Base-by-base conservation (phyloP, 2,797 vertebrate genomes). In the Hozukius guyotensis region DNA sequence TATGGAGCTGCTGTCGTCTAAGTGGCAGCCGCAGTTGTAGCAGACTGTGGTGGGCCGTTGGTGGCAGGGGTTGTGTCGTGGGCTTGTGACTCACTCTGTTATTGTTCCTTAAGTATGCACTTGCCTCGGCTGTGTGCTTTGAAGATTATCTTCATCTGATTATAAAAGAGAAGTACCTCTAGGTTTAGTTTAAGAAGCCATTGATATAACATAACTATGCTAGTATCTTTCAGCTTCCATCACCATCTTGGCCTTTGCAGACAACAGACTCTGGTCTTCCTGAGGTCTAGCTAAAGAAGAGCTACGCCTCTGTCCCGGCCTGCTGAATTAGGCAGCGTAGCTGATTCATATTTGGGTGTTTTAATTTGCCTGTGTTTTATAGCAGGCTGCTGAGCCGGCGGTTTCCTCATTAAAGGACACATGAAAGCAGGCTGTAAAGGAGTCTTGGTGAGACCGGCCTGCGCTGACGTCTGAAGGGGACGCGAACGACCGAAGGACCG, bases 401-500 rank as follows among this genome's bases (percentile, higher is more conserved):
- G 95, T 95, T 96, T 95, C 88, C 95, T 95, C 94, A 94, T 96
- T 96, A 96, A 96, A 96, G 93, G 92, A 78, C 88, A 96, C 95
- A 95, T 96, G 96, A 96, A 96, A 96, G 95, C 88, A 78, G 85
- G 77, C 90, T 87, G 91, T 96, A 96, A 96, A 95, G 92, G 90
- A 92, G 81, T 86, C 89, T 93, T 52, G 92, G 94, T 94, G 86
- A 93, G 91, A 93, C 87, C 80, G 85, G 90, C 90, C 94, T 88
- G 88, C 87, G 76, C 94, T 96, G 95, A 96, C 95, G 95, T 96
- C 96, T 95, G 88, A 93, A 85, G 87, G 87, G 89, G 88, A 91
- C 32, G 57, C 75, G 64, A 90, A 79, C 78, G 74, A 84, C 90
- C 27, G 76, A 88, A 72, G 72, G 63, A 69, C 78, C 77, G 52